These are phyloP conservation scores for Heliconius sara DNA, from an alignment of 2,888 invertebrate species.

Conservation along the genomic window DNA sequence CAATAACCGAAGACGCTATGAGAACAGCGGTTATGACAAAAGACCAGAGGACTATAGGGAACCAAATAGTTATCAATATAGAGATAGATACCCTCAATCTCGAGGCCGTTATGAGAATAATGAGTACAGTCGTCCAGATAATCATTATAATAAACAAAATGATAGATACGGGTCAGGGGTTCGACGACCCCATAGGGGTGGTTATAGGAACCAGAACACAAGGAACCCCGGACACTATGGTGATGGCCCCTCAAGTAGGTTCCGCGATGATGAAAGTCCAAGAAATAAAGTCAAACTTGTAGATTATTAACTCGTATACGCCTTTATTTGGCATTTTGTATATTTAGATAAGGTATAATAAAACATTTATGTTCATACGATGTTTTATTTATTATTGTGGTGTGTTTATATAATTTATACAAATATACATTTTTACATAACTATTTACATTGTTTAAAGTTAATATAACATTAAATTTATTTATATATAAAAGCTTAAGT, in stretches of 20 bases:
- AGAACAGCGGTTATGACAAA: constrained; percentile 31
- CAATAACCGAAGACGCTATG: constrained; percentile 41
- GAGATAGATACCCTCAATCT: constrained; percentile 55
- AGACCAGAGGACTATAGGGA: constrained; percentile 54
- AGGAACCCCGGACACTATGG: constrained; percentile 52
- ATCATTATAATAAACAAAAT: constrained; percentile 53
- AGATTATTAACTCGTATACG: constrained; percentile 62
- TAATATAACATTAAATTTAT: neutral
- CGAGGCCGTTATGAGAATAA: constrained; percentile 46
- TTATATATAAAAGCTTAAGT: neutral
- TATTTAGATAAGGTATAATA: constrained; percentile 46
- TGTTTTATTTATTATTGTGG: constrained; percentile 26
- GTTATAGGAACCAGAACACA: constrained; percentile 55
- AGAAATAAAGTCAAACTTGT: constrained; percentile 73
- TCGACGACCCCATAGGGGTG: constrained; percentile 63
- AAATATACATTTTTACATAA: constrained; percentile 37
- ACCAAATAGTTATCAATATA: constrained; percentile 53
- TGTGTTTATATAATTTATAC: constrained; percentile 9
- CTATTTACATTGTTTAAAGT: constrained; percentile 6
- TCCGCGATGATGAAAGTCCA: constrained; percentile 47
- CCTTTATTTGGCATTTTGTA: constrained; percentile 36
- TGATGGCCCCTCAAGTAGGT: constrained; percentile 47
- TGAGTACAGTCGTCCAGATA: constrained; percentile 45
- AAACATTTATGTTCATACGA: constrained; percentile 37
- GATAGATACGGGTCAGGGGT: constrained; percentile 48